Conservation (phyloP, 2,888 invertebrate genomes). For the Nasonia oneida region DNA sequence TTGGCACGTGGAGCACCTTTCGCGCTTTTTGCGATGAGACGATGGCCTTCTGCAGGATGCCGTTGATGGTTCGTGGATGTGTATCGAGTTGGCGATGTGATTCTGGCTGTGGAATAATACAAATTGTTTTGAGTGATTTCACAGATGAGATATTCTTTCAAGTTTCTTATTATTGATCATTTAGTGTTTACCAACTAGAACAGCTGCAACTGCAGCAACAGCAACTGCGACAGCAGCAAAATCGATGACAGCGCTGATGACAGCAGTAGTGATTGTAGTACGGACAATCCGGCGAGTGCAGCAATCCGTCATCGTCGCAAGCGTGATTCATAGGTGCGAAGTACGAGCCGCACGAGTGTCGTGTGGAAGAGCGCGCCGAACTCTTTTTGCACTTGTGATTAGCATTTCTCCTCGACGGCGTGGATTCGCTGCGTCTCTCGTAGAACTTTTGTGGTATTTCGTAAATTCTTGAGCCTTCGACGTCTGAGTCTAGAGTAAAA, state of each 20-base stretch:
- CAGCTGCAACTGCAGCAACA: constrained; percentile 42
- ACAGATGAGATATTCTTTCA: not conserved
- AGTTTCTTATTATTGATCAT: not conserved
- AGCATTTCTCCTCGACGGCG: not conserved
- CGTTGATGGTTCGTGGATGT: not conserved
- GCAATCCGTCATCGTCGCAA: not conserved
- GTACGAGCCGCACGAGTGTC: not conserved
- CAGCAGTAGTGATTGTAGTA: constrained; percentile 34
- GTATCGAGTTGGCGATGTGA: not conserved
- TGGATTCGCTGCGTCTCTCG: not conserved
- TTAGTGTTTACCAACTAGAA: constrained; percentile 19
- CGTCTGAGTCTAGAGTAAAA: constrained; percentile 22
- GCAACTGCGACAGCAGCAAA: constrained; percentile 41
- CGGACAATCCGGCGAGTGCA: constrained; percentile 10
- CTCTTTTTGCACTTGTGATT: constrained; percentile 33
- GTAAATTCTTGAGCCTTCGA: not conserved
- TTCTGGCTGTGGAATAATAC: not conserved
- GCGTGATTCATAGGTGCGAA: not conserved
- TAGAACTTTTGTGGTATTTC: not conserved
- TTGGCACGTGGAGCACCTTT: constrained; percentile 16
- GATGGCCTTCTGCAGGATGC: not conserved
- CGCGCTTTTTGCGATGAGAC: not conserved
- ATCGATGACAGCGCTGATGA: constrained; percentile 7
- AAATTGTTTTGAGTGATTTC: not conserved
- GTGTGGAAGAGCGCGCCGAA: not conserved